Conservation (phyloP, 2,797 vertebrate species). For the Lates japonicus region DNA sequence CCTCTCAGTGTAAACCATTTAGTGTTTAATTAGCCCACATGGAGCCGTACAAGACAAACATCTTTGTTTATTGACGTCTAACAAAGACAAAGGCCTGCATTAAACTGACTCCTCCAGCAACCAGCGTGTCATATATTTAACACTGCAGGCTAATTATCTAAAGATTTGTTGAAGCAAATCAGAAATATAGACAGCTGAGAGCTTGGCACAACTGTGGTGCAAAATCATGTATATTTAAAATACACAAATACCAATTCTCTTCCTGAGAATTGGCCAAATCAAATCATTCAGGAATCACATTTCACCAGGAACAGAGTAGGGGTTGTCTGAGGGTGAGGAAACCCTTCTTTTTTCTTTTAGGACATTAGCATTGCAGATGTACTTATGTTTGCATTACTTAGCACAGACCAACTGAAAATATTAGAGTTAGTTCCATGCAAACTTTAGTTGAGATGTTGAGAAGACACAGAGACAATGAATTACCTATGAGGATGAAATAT, state of each 20-base stretch:
- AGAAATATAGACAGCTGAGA: conserved; percentile 16
- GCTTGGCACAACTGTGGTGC: background rate
- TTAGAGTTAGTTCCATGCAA: background rate
- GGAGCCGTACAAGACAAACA: conserved; percentile 66
- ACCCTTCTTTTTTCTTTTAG: conserved; percentile 43
- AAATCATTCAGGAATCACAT: conserved; percentile 71
- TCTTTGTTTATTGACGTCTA: conserved; percentile 55
- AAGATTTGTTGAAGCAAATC: background rate
- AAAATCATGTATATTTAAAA: conserved; percentile 11
- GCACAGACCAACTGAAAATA: conserved; percentile 32
- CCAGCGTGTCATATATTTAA: conserved; percentile 14
- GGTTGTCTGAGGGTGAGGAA: conserved; percentile 54
- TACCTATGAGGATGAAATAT: background rate
- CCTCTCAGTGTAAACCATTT: conserved; percentile 74
- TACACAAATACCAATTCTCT: too few species aligned
- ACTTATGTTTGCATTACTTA: conserved; percentile 45
- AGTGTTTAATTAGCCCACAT: conserved; percentile 74
- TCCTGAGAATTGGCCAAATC: conserved; percentile 67
- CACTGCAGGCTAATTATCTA: conserved; percentile 9
- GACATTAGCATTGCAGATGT: conserved; percentile 55
- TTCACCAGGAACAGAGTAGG: conserved; percentile 68
- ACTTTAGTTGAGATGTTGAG: background rate
- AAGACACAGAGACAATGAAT: background rate
- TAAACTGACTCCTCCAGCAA: conserved; percentile 43
- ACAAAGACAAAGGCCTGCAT: conserved; percentile 48